Conservation (phyloP, 1,140 invertebrate genomes). For the Drosophila simulans region DNA sequence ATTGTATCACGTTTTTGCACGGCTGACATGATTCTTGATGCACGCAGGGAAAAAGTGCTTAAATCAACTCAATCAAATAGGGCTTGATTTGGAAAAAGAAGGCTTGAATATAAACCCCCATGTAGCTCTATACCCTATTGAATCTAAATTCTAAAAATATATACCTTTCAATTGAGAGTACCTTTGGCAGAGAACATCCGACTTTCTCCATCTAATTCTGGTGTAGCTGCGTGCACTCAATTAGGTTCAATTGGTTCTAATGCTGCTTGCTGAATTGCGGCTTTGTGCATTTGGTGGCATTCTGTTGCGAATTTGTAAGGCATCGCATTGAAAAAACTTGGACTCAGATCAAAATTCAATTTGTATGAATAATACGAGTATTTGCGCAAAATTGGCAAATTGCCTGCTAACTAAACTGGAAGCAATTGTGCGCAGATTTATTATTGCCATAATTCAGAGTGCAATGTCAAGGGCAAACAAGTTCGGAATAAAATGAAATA, state of each 20-base stretch:
- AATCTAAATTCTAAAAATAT: too few species aligned
- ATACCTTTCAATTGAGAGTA: too few species aligned
- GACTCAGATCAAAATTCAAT: constrained; percentile 22
- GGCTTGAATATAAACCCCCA: too few species aligned
- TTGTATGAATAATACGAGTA: constrained; percentile 4
- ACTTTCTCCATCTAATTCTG: constrained; percentile 25
- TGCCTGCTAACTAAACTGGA: constrained; percentile 37
- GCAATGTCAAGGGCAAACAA: constrained; percentile 38
- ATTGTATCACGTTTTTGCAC: constrained; percentile 68
- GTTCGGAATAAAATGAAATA: neutral
- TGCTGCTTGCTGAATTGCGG: constrained; percentile 20
- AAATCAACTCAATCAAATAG: too few species aligned
- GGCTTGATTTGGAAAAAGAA: too few species aligned
- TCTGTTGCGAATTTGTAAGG: constrained; percentile 10
- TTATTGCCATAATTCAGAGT: constrained; percentile 5
- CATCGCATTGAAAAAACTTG: constrained; percentile 6
- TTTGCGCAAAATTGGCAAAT: constrained; percentile 33
- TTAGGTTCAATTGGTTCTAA: constrained; percentile 71
- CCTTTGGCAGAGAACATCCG: neutral
- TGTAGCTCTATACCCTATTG: too few species aligned
- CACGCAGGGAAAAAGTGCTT: constrained; percentile 11
- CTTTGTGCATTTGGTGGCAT: constrained; percentile 29
- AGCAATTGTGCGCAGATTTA: constrained; percentile 27
- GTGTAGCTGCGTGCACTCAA: constrained; percentile 48
- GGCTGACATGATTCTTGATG: constrained; percentile 47